These are phyloP conservation scores for Betta splendens DNA, from an alignment of 2,797 vertebrate species.

Conservation along the genomic window DNA sequence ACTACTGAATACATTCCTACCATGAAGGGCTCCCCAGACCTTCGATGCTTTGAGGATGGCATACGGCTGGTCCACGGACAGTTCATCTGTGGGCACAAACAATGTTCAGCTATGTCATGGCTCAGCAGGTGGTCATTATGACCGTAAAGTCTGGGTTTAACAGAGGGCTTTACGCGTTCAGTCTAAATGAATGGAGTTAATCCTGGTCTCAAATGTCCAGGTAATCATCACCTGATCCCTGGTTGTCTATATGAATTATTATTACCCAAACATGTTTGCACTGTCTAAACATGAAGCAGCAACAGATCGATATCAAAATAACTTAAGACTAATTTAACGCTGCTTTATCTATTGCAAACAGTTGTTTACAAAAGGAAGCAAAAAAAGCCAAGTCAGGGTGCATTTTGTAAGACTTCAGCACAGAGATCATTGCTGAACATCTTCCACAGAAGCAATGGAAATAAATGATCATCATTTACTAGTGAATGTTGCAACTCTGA, in stretches of 20 bases:
- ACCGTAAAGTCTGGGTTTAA: constrained; percentile 7
- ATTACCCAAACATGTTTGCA: too few species aligned
- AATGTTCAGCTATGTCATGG: constrained; percentile 1
- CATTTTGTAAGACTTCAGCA: too few species aligned
- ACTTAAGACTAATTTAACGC: too few species aligned
- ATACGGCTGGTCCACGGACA: constrained; percentile 78
- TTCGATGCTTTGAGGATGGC: constrained; percentile 86
- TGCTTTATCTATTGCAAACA: too few species aligned
- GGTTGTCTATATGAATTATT: not conserved
- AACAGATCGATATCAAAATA: not conserved
- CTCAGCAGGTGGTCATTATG: not conserved
- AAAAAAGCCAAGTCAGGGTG: too few species aligned
- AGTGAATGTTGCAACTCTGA: too few species aligned
- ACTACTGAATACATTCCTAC: constrained; percentile 69
- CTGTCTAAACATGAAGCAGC: not conserved
- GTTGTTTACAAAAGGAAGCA: too few species aligned
- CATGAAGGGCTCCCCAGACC: constrained; percentile 94
- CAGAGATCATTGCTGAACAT: too few species aligned
- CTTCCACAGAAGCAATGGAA: too few species aligned
- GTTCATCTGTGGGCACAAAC: constrained; percentile 80
- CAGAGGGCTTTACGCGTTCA: constrained; percentile 6
- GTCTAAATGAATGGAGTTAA: constrained; percentile 19
- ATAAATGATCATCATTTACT: too few species aligned
- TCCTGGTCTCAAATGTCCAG: constrained; percentile 4
- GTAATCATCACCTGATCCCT: constrained; percentile 12